Conservation (phyloP, 2,113 vertebrate genomes). For the Ondatra zibethicus region DNA sequence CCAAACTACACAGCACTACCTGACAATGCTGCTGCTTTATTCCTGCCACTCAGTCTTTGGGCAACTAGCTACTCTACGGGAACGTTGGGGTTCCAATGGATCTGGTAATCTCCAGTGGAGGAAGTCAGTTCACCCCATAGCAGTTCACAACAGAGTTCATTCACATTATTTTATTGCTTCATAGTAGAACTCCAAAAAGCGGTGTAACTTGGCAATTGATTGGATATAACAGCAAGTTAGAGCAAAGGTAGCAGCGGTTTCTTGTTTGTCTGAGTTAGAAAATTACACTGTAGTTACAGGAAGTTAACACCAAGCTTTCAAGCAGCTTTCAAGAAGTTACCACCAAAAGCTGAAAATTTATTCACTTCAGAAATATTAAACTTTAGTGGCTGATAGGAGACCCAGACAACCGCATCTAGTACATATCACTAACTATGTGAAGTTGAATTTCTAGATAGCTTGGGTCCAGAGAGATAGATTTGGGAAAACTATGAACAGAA, state of each 20-base stretch:
- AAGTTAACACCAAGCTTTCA: neutral
- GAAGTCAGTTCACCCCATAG: neutral
- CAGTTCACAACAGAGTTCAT: neutral
- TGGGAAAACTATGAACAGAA: neutral
- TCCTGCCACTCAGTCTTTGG: neutral
- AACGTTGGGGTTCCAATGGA: neutral
- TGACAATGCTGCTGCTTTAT: neutral
- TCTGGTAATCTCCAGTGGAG: neutral
- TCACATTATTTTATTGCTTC: neutral
- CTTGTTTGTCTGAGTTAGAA: neutral
- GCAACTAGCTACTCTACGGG: neutral
- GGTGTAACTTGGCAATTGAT: neutral
- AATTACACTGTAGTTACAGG: neutral
- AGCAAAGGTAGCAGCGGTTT: neutral
- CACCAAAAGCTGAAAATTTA: neutral
- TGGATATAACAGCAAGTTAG: neutral
- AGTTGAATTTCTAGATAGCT: neutral
- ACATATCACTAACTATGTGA: neutral
- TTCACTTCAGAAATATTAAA: constrained; percentile 34
- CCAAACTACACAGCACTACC: neutral
- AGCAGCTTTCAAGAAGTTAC: neutral
- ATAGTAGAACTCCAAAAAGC: neutral
- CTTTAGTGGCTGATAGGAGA: neutral
- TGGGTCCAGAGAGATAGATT: neutral
- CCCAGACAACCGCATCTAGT: neutral